These are phyloP conservation scores for Etheostoma cragini DNA, from an alignment of 2,113 vertebrate species.

Conservation along the genomic window DNA sequence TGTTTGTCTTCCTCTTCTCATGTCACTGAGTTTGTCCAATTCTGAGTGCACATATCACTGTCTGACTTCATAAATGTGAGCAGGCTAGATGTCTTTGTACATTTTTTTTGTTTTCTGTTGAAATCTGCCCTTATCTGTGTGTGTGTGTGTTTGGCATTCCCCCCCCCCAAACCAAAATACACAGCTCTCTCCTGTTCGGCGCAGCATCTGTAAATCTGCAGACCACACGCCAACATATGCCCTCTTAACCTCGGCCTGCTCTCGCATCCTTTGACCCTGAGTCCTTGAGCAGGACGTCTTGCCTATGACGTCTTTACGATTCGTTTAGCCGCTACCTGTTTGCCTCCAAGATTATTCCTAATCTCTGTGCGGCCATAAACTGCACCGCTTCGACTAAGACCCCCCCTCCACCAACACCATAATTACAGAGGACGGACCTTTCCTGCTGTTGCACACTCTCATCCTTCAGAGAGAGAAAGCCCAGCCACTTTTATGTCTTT, in stretches of 20 bases:
- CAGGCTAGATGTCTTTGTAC: slow-evolving; percentile 43
- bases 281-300: slow-evolving; percentile 78
- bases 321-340: slow-evolving; percentile 78
- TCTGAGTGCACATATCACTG: slow-evolving; percentile 38
- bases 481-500: slow-evolving; percentile 62
- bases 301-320: slow-evolving; percentile 80
- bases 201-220: slow-evolving; percentile 71
- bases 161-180: background rate
- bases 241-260: slow-evolving; percentile 55
- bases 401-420: slow-evolving; percentile 29
- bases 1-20: slow-evolving; percentile 7
- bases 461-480: slow-evolving; percentile 55
- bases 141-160: slow-evolving; percentile 12
- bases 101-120: slow-evolving; percentile 38
- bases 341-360: slow-evolving; percentile 78
- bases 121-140: slow-evolving; percentile 30
- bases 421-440: slow-evolving; percentile 53
- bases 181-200: slow-evolving; percentile 29
- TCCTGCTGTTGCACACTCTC: slow-evolving; percentile 32
- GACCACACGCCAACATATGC: slow-evolving; percentile 69
- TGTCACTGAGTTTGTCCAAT: slow-evolving; percentile 46
- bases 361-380: slow-evolving; percentile 72
- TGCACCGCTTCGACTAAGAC: slow-evolving; percentile 38
- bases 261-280: slow-evolving; percentile 66
- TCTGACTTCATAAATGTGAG: slow-evolving; percentile 50